phyloP scores from a whole-genome alignment of 2,797 vertebrate species.

The Rhynchonycteris naso region DNA sequence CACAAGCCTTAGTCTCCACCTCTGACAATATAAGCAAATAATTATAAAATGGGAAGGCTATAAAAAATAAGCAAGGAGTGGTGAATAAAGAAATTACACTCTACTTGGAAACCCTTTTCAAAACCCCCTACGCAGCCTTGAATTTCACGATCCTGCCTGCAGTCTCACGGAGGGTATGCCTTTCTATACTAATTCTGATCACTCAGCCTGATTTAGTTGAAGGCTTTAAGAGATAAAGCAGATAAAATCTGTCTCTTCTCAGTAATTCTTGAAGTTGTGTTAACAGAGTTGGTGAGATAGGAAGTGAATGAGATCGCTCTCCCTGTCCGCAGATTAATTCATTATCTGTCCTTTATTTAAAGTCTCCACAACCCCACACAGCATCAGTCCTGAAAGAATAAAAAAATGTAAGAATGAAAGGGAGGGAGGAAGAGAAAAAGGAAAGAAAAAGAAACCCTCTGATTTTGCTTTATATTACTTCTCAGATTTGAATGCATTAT shows the following conservation, averaged over 20 bases:
- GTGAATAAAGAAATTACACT: background rate
- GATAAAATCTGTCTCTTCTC: background rate
- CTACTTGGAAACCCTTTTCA: background rate
- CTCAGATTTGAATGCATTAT: background rate
- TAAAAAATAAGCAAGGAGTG: background rate
- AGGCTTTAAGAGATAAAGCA: background rate
- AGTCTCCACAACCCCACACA: background rate
- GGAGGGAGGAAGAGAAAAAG: background rate
- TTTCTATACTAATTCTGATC: background rate
- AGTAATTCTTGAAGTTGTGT: background rate
- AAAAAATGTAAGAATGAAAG: background rate
- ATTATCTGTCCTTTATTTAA: background rate
- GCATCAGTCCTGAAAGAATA: background rate
- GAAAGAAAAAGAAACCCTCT: background rate
- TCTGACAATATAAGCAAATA: background rate
- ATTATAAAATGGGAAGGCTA: background rate
- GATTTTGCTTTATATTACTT: background rate
- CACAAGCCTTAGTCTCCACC: background rate
- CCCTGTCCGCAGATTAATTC: background rate
- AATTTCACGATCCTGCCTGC: background rate
- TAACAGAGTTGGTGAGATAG: background rate
- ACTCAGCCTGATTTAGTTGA: background rate
- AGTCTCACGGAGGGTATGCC: fast-evolving
- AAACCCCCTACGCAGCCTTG: background rate
- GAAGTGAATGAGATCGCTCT: background rate